phyloP scores from a whole-genome alignment of 2,113 vertebrate genomes.

The Lipotes vexillifer region DNA sequence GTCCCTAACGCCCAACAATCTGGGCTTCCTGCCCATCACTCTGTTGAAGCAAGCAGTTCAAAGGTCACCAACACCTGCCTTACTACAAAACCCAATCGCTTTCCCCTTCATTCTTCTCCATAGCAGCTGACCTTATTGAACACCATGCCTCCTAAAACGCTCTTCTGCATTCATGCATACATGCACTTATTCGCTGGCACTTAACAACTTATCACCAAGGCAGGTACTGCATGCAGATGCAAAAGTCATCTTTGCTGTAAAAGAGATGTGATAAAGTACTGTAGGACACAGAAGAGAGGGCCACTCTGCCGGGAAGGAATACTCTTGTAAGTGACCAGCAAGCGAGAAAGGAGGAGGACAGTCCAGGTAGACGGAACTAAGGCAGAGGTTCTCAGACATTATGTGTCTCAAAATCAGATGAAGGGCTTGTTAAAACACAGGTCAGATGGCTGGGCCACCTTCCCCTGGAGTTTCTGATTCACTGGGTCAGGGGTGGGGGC shows the following conservation, averaged over 20 bases:
- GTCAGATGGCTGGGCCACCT: not conserved
- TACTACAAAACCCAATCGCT: conserved; percentile 44
- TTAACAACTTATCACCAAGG: conserved; percentile 14
- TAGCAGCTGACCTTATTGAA: conserved; percentile 53
- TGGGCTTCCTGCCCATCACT: conserved; percentile 58
- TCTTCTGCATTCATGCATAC: conserved; percentile 27
- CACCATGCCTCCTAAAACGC: not conserved
- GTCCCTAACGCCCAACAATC: conserved; percentile 8
- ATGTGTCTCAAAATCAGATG: not conserved
- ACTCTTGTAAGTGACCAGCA: not conserved
- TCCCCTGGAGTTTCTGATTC: not conserved
- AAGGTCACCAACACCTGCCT: conserved; percentile 63
- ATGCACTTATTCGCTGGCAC: conserved; percentile 40
- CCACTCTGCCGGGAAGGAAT: not conserved
- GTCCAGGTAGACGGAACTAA: not conserved
- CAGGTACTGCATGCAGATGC: not conserved
- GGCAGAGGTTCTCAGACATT: not conserved
- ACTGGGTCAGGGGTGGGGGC: not conserved
- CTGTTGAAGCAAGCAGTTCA: conserved; percentile 68
- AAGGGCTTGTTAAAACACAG: not conserved
- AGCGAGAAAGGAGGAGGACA: not conserved
- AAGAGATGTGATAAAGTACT: not conserved
- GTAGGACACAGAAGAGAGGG: not conserved
- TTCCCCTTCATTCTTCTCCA: conserved; percentile 52
- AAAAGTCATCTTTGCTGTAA: not conserved